phyloP scores from a whole-genome alignment of 2,113 vertebrate genomes.

The Scomber japonicus region DNA sequence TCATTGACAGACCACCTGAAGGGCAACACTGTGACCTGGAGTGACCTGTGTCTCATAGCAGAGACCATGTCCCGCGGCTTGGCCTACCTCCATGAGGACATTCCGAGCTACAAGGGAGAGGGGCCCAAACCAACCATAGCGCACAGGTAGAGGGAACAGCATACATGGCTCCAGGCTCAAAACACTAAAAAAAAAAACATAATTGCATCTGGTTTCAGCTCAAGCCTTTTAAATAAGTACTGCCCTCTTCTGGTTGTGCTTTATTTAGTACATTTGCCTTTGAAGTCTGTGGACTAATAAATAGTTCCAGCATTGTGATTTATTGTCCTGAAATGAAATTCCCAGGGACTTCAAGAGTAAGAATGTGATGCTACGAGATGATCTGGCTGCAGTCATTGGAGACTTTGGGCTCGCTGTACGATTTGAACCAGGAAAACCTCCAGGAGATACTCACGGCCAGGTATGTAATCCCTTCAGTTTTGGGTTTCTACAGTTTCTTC shows the following conservation, averaged over 20 bases:
- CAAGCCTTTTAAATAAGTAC: background rate
- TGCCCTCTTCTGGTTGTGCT: background rate
- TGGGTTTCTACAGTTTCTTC: background rate
- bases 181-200: background rate
- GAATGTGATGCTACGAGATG: constrained; percentile 95
- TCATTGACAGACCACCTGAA: constrained; percentile 97
- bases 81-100: constrained; percentile 98
- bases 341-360: constrained; percentile 99
- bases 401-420: constrained; percentile 97
- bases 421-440: constrained; percentile 97
- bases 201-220: background rate
- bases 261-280: background rate
- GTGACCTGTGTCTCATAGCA: constrained; percentile 95
- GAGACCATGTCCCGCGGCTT: constrained; percentile 95
- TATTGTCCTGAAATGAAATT: constrained; percentile 24
- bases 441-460: constrained; percentile 97
- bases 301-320: constrained; percentile 4
- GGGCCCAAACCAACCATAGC: constrained; percentile 97
- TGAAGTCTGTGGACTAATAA: background rate
- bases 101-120: constrained; percentile 92
- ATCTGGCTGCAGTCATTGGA: constrained; percentile 93
- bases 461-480: constrained; percentile 74
- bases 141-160: constrained; percentile 87
- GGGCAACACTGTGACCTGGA: constrained; percentile 95
- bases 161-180: background rate